phyloP scores from a whole-genome alignment of 2,888 invertebrate species.

The Agonopterix alstromeriana region DNA sequence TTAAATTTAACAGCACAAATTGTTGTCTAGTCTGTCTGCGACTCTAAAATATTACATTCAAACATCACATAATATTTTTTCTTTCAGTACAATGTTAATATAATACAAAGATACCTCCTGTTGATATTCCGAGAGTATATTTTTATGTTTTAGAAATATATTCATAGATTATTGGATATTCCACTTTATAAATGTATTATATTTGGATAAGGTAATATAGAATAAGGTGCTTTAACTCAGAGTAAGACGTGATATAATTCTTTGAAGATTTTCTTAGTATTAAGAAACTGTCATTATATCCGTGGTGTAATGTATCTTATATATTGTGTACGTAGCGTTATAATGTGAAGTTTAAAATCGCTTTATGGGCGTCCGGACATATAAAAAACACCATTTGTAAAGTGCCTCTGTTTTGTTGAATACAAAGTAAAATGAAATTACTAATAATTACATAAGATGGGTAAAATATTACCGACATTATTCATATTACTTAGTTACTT shows the following conservation, averaged over 20 bases:
- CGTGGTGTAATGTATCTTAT: constrained; percentile 1
- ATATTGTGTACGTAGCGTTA: constrained; percentile 2
- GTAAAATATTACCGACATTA: too few species aligned
- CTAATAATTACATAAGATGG: constrained; percentile 20
- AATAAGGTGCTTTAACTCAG: constrained; percentile 70
- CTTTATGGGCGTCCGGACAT: constrained; percentile 14
- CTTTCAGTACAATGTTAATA: constrained; percentile 53
- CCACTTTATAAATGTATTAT: constrained; percentile 46
- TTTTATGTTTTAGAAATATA: constrained; percentile 56
- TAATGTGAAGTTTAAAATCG: constrained; percentile 5
- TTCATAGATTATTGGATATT: constrained; percentile 45
- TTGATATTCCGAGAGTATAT: constrained; percentile 63
- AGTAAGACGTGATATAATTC: constrained; percentile 61
- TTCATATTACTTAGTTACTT: neutral
- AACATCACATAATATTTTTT: constrained; percentile 47
- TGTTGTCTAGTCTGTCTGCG: neutral
- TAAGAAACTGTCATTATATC: constrained; percentile 20
- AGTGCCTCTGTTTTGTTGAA: constrained; percentile 25
- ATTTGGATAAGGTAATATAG: constrained; percentile 36
- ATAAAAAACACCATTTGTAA: constrained; percentile 18
- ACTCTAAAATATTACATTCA: constrained; percentile 3
- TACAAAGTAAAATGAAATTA: constrained; percentile 15
- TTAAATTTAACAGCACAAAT: constrained; percentile 4
- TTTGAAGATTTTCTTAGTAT: constrained; percentile 31
- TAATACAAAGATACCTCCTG: constrained; percentile 55